Percentiles rank a stretch among this genome's conserved stretches.
Evolutionary conservation across 2,888 invertebrate species (phyloP).

Genomic region (Tolmerus cingulatus): DNA sequence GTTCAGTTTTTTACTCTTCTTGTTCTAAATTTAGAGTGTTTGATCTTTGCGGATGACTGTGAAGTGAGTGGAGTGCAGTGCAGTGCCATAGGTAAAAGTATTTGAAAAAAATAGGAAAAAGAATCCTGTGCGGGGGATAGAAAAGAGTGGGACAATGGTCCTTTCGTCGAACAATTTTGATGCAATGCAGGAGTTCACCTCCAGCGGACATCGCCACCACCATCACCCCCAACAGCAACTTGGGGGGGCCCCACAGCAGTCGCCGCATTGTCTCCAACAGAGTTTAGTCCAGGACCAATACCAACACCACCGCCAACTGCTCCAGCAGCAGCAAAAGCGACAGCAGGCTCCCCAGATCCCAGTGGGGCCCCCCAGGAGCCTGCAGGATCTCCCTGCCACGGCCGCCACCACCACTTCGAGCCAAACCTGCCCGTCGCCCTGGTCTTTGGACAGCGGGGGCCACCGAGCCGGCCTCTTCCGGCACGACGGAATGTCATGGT

Average conservation of each 20-base stretch:
- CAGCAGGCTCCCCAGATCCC: background rate
- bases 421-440: slow-evolving; percentile 2
- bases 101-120: background rate
- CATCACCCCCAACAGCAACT: background rate
- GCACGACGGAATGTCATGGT: slow-evolving; percentile 31
- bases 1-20: background rate
- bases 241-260: background rate
- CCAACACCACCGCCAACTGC: background rate
- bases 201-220: background rate
- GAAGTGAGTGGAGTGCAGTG: background rate
- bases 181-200: slow-evolving; percentile 45
- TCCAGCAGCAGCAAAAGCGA: slow-evolving; percentile 2
- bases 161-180: slow-evolving; percentile 46
- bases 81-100: background rate
- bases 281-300: background rate
- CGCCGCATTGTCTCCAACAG: background rate
- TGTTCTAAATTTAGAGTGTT: background rate
- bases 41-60: background rate
- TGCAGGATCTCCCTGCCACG: background rate
- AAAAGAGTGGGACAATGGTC: slow-evolving; percentile 36
- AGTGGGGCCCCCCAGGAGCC: background rate
- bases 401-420: background rate
- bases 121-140: background rate
- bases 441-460: slow-evolving; percentile 2
- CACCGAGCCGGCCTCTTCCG: background rate